Percentiles rank a stretch among this genome's conserved stretches.
Evolutionary conservation across 2,113 vertebrate species (phyloP).

Genomic region (Upupa epops): DNA sequence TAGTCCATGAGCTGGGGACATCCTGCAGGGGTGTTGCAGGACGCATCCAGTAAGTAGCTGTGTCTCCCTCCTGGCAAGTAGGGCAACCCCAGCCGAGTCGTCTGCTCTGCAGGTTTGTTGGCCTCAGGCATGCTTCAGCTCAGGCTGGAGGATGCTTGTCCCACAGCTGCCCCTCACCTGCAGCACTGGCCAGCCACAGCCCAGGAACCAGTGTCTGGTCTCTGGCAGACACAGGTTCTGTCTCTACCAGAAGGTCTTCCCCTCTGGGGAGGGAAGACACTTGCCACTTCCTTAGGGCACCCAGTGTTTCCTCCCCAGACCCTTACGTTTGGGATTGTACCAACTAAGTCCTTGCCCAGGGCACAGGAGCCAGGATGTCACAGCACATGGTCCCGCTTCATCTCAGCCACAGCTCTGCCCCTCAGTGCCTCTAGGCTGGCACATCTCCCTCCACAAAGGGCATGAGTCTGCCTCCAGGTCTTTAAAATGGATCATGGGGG

Average conservation of each 20-base stretch:
- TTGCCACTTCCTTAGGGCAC: neutral
- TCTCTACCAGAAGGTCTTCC: neutral
- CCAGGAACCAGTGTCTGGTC: neutral
- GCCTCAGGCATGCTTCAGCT: conserved; percentile 74
- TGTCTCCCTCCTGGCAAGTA: neutral
- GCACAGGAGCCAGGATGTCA: accelerated
- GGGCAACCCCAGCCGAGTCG: neutral
- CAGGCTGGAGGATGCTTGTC: neutral
- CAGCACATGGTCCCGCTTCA: neutral
- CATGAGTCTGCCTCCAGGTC: neutral
- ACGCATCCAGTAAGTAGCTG: neutral
- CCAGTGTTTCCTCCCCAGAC: neutral
- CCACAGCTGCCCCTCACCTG: neutral
- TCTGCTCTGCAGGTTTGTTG: conserved; percentile 83
- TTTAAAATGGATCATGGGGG: neutral
- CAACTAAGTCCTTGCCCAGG: neutral
- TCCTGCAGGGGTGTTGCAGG: neutral
- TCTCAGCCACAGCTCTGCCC: neutral
- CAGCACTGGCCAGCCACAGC: neutral
- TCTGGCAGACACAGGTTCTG: neutral
- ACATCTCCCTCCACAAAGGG: neutral
- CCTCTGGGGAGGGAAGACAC: neutral
- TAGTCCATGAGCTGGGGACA: accelerated
- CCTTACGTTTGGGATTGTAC: neutral
- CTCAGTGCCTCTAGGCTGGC: accelerated